These are phyloP conservation scores for Sardina pilchardus DNA, from an alignment of 2,113 vertebrate species.

Conservation along the genomic window DNA sequence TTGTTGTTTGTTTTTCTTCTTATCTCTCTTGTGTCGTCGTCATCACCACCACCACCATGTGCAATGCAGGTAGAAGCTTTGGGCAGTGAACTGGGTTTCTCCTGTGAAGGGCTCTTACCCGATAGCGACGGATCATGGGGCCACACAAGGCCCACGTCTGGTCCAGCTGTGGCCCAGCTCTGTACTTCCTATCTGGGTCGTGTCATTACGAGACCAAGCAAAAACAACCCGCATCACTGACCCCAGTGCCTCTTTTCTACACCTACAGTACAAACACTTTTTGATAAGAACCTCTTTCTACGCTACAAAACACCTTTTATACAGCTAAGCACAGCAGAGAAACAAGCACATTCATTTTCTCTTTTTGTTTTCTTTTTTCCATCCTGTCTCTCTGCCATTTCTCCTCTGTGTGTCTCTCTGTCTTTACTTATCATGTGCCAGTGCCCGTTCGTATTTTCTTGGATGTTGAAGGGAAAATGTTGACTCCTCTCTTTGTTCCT, in stretches of 20 bases:
- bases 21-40: constrained; percentile 19
- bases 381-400: neutral
- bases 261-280: neutral
- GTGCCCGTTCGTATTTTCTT: constrained; percentile 48
- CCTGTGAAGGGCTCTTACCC: constrained; percentile 45
- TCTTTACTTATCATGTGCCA: constrained; percentile 41
- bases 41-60: constrained; percentile 43
- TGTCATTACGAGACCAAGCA: constrained; percentile 53
- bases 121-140: neutral
- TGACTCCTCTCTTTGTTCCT: constrained; percentile 46
- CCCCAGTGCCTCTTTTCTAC: constrained; percentile 81
- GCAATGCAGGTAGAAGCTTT: constrained; percentile 67
- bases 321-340: constrained; percentile 40
- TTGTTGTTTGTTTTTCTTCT: constrained; percentile 18
- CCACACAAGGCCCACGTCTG: neutral
- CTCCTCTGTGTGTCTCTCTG: neutral
- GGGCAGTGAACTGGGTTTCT: constrained; percentile 37
- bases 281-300: neutral
- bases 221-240: constrained; percentile 60
- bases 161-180: neutral
- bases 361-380: constrained; percentile 11
- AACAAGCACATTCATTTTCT: constrained; percentile 45
- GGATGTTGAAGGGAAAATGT: constrained; percentile 71
- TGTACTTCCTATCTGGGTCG: constrained; percentile 67
- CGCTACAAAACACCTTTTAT: constrained; percentile 11